Conservation (phyloP, 2,797 vertebrate genomes). For the Spinus pinus region DNA sequence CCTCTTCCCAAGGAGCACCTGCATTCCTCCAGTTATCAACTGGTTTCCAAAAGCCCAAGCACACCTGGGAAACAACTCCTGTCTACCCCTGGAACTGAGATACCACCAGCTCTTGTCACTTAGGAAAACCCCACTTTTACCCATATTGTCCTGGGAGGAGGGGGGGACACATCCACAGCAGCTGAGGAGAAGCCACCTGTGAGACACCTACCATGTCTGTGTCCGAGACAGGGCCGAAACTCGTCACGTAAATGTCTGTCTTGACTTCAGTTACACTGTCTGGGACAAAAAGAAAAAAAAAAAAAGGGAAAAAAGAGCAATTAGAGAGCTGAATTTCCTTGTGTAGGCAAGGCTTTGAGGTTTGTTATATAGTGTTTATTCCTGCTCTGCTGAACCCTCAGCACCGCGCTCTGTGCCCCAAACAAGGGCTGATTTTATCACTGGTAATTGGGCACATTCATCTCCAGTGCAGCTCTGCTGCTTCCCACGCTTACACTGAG, state of each 20-base stretch:
- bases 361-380: background rate
- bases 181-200: background rate
- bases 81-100: background rate
- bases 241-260: constrained; percentile 98
- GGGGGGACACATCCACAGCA: fast-evolving
- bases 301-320: background rate
- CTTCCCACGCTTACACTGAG: background rate
- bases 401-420: background rate
- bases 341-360: background rate
- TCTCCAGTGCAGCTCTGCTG: background rate
- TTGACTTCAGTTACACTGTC: constrained; percentile 96
- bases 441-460: background rate
- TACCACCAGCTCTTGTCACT: background rate
- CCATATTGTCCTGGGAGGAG: background rate
- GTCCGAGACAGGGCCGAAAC: constrained; percentile 96
- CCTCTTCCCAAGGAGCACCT: background rate
- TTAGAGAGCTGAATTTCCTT: constrained; percentile 26
- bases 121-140: background rate
- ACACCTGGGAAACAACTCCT: background rate
- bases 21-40: background rate
- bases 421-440: constrained; percentile 5
- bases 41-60: background rate
- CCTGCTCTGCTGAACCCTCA: background rate
- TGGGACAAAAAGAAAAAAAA: constrained; percentile 47
- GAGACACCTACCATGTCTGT: constrained; percentile 93